Evolutionary conservation across 2,797 vertebrate species (phyloP).

Genomic region (Gambelia wislizenii): DNA sequence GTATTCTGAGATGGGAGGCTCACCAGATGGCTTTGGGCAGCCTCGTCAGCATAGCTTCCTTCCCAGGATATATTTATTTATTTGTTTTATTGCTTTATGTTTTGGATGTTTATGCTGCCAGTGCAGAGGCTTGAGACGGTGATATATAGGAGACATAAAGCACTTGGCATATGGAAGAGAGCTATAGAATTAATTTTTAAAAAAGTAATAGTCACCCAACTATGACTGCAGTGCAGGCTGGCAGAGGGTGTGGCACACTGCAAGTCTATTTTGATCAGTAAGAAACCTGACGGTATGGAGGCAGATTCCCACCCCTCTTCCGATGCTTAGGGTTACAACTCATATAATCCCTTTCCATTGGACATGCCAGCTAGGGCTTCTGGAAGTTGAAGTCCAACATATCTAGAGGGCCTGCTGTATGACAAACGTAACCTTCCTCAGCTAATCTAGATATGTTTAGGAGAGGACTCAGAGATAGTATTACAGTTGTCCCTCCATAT

Average conservation of each 20-base stretch:
- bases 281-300: background rate
- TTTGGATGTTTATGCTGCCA: constrained; percentile 4
- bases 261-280: background rate
- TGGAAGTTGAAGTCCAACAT: background rate
- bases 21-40: background rate
- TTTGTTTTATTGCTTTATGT: constrained; percentile 4
- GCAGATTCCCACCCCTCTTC: background rate
- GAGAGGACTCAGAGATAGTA: background rate
- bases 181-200: background rate
- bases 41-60: background rate
- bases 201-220: background rate
- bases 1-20: background rate
- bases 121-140: background rate
- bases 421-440: background rate
- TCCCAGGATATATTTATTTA: background rate
- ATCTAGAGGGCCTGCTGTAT: background rate
- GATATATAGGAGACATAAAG: constrained; percentile 6
- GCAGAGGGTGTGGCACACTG: background rate
- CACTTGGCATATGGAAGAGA: constrained; percentile 7
- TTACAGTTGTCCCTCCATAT: too few relatives aligned
- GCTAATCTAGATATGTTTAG: background rate
- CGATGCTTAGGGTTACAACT: background rate
- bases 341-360: background rate
- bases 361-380: background rate
- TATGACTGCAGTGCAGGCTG: background rate